A percentile compares a stretch with the other conserved stretches of the same genome.
Conservation (phyloP, 2,113 vertebrate genomes). For the Danionella cerebrum region DNA sequence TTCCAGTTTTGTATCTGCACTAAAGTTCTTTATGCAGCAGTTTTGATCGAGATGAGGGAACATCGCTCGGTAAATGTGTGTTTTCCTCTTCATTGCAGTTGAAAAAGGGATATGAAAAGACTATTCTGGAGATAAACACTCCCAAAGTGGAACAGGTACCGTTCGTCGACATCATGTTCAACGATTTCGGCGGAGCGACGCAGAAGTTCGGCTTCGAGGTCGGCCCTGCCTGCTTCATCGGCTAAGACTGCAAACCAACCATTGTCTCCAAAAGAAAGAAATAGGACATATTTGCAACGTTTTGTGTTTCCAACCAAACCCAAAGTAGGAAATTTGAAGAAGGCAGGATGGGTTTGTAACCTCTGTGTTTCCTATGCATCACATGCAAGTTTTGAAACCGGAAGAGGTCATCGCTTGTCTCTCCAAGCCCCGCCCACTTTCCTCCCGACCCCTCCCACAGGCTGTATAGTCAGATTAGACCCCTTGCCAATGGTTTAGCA, state of each 20-base stretch:
- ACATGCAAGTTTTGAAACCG: slow-evolving; percentile 86
- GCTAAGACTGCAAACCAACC: slow-evolving; percentile 75
- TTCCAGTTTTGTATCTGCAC: no score
- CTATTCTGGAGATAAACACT: slow-evolving; percentile 88
- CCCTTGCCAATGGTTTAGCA: slow-evolving; percentile 6
- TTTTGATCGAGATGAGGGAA: no score
- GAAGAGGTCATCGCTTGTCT: slow-evolving; percentile 55
- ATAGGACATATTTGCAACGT: slow-evolving; percentile 64
- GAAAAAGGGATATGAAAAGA: slow-evolving; percentile 94
- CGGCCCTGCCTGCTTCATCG: slow-evolving; percentile 96
- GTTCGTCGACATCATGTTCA: slow-evolving; percentile 97
- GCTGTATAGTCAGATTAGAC: slow-evolving; percentile 29
- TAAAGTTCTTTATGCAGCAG: no score
- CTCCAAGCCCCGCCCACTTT: slow-evolving; percentile 29
- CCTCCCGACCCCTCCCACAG: not conserved
- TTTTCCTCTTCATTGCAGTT: slow-evolving; percentile 55
- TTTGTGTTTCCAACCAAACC: slow-evolving; percentile 70
- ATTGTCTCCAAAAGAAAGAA: slow-evolving; percentile 60
- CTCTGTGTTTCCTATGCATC: slow-evolving; percentile 83
- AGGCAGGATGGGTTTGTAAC: slow-evolving; percentile 60
- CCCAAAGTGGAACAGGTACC: slow-evolving; percentile 95
- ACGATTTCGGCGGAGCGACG: slow-evolving; percentile 86
- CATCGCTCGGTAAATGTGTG: not conserved
- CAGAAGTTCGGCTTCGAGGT: slow-evolving; percentile 99
- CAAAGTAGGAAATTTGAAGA: slow-evolving; percentile 54